Conservation (phyloP, 2,888 invertebrate genomes). For the Sisyra nigra region DNA sequence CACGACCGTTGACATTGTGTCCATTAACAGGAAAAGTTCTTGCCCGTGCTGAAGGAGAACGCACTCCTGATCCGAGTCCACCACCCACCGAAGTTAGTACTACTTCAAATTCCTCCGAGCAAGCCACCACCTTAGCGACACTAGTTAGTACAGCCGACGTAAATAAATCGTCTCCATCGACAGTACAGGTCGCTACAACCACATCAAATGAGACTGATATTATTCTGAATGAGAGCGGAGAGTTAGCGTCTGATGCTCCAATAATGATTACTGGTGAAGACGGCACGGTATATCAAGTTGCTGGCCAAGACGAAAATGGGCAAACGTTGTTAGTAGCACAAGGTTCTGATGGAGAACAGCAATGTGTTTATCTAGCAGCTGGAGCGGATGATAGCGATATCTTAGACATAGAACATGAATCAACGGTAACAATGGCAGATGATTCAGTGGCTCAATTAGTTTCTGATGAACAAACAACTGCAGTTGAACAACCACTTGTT, state of each 20-base stretch:
- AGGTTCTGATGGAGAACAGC: conserved; percentile 59
- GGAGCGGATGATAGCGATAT: conserved; percentile 13
- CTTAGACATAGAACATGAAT: conserved; percentile 9
- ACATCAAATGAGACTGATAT: conserved; percentile 43
- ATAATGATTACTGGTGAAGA: conserved; percentile 71
- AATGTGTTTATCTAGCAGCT: conserved; percentile 44
- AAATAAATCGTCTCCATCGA: conserved; percentile 1
- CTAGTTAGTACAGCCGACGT: conserved; percentile 8
- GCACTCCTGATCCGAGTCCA: conserved; percentile 39
- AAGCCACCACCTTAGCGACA: conserved; percentile 16
- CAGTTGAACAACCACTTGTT: conserved; percentile 31
- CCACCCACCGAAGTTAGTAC: conserved; percentile 11
- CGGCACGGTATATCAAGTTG: conserved; percentile 62
- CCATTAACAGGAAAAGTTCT: conserved; percentile 41
- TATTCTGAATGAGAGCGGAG: conserved; percentile 25
- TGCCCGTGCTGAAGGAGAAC: conserved; percentile 44
- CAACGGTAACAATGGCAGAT: conserved; percentile 24
- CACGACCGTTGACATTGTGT: conserved; percentile 52
- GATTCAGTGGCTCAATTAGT: conserved; percentile 24
- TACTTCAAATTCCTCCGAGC: conserved; percentile 13
- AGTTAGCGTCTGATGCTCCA: conserved; percentile 34
- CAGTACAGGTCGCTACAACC: conserved; percentile 28
- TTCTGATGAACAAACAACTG: conserved; percentile 18
- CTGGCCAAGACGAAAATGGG: conserved; percentile 65
- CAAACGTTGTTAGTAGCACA: conserved; percentile 59